A percentile compares a stretch with the other conserved stretches of the same genome.
Conservation (phyloP, 2,888 invertebrate genomes). For the Lycocerus yunnanus region DNA sequence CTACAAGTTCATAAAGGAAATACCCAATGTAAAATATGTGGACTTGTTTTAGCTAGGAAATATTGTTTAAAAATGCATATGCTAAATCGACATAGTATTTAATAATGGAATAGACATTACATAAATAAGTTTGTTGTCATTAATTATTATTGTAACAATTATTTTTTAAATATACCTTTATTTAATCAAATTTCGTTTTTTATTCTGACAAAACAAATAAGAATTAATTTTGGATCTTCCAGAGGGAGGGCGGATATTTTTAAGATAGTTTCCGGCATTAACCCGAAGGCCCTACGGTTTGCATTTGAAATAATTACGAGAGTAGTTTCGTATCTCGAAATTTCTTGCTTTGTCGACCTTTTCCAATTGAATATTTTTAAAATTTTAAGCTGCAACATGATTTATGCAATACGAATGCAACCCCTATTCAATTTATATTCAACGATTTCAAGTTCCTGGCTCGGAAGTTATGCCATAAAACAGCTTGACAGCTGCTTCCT, state of each 20-base stretch:
- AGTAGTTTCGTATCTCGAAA: neutral
- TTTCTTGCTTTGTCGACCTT: neutral
- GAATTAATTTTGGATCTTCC: neutral
- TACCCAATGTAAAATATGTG: slow-evolving; percentile 58
- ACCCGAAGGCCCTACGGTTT: too few species aligned
- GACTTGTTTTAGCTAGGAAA: slow-evolving; percentile 56
- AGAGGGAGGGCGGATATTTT: too few species aligned
- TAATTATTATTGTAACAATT: neutral
- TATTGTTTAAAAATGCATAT: slow-evolving; percentile 44
- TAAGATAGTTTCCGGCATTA: too few species aligned
- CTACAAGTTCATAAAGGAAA: slow-evolving; percentile 59
- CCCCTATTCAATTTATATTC: too few species aligned
- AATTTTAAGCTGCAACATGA: too few species aligned
- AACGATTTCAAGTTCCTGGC: too few species aligned
- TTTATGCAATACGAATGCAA: too few species aligned
- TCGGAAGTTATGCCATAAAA: too few species aligned
- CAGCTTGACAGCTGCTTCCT: too few species aligned
- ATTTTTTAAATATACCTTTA: neutral
- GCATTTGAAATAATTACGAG: too few species aligned
- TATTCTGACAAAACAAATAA: neutral
- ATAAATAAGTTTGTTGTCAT: neutral
- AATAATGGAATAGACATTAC: neutral
- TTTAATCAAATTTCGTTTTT: neutral
- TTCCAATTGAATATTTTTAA: too few species aligned
- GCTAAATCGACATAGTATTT: slow-evolving; percentile 30